Base-by-base conservation (phyloP, 2,113 vertebrate genomes). In the Ceyx melanurus region DNA sequence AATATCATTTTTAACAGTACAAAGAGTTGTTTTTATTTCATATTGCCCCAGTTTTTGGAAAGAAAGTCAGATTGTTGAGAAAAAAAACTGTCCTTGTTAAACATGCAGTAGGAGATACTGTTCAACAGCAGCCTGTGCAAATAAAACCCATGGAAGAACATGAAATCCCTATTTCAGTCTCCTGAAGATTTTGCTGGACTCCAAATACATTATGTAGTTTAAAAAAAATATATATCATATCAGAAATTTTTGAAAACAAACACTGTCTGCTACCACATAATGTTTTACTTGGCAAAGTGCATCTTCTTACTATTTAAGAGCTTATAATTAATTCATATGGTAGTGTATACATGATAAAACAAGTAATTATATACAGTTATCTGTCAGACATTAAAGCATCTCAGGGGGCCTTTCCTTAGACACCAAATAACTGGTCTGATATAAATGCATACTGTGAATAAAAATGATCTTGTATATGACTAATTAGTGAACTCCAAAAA, bases 21-120 rank as follows among this genome's bases (percentile, higher is more conserved):
- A 95, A 83, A 95, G 85, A 72, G 33, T n/a, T 94, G 58, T 50
- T 83, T 95, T 85, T 84, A 90, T 93, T 92, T 94, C 85, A 93
- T 37, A 60, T 76, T 96, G 89, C 51, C 92, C 86, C 76, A 90
- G 89, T 82, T 94, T 94, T 92, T 57, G 15, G 57, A 89, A 89
- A 84, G 66, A 70, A 76, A 94, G 86, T 81, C 83, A 93, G 73
- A 78, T n/a, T 48, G 56, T 66, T 83, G 61, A 84, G 80, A 79
- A 71, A 91, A 71, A 91, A 96, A 94, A 93, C 67, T 68, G 75
- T 82, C 45, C 48, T 91, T 89, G 87, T 78, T 94, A 89, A 89
- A 88, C 56, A 61, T 77, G 82, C 76, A 83, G 25, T 50, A 61
- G 37, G 33, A 79, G 56, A 90, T 64, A 77, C 1, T 74, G n/a